Percentiles rank a stretch among this genome's conserved stretches.
phyloP scores from a whole-genome alignment of 1,140 invertebrate species.

The Drosophila nikananu region DNA sequence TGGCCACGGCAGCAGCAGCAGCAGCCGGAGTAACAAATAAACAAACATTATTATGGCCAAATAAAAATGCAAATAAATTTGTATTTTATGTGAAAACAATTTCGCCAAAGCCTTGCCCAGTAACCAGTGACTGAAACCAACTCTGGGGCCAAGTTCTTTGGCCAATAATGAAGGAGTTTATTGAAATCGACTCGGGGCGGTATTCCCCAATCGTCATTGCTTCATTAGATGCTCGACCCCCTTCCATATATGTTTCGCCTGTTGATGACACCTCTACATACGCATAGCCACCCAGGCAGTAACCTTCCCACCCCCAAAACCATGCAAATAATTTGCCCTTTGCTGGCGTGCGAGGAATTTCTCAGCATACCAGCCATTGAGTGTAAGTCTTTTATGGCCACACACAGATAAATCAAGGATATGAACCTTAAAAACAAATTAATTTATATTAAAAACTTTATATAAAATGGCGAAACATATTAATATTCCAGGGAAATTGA shows the following conservation, averaged over 20 bases:
- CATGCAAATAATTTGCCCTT: conserved; percentile 71
- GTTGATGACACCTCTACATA: conserved; percentile 54
- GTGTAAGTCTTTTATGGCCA: conserved; percentile 69
- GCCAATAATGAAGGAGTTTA: conserved; percentile 76
- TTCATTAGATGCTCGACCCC: conserved; percentile 52
- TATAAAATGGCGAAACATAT: too few species aligned
- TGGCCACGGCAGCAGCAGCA: conserved; percentile 41
- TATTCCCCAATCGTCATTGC: conserved; percentile 70
- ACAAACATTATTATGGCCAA: conserved; percentile 81
- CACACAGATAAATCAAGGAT: conserved; percentile 11
- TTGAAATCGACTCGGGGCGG: conserved; percentile 68
- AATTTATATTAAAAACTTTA: not conserved
- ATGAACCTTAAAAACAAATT: not conserved
- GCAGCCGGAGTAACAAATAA: conserved; percentile 62
- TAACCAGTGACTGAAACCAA: conserved; percentile 45
- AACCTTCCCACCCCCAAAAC: conserved; percentile 5
- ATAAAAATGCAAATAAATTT: conserved; percentile 83
- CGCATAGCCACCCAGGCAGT: not conserved
- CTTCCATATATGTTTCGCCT: conserved; percentile 13
- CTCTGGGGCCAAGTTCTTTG: conserved; percentile 44
- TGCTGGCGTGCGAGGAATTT: conserved; percentile 74
- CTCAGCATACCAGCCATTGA: conserved; percentile 56
- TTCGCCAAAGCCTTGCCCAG: conserved; percentile 59
- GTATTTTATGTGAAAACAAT: conserved; percentile 83
- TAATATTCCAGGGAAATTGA: not conserved